A percentile compares a stretch with the other conserved stretches of the same genome.
These are phyloP conservation scores for Helogale parvula DNA, from an alignment of 2,113 vertebrate genomes.

Conservation along the genomic window DNA sequence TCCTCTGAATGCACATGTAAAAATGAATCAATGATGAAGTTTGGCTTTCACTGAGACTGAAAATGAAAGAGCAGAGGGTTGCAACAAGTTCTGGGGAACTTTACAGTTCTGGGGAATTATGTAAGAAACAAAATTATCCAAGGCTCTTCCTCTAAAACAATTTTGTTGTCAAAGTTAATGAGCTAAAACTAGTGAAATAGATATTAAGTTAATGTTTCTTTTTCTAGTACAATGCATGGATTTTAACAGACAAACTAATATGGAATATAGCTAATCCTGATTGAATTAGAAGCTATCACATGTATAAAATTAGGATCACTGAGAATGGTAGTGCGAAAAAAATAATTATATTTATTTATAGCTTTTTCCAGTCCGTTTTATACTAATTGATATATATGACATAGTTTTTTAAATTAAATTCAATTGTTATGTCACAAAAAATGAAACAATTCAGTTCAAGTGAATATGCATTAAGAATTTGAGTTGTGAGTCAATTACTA, in stretches of 20 bases:
- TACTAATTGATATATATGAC: not conserved
- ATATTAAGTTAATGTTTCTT: constrained; percentile 79
- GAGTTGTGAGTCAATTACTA: constrained; percentile 1
- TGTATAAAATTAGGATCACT: constrained; percentile 65
- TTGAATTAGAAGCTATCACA: constrained; percentile 78
- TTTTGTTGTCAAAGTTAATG: constrained; percentile 80
- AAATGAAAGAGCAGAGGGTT: not conserved
- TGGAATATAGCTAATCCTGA: constrained; percentile 70
- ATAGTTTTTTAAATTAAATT: constrained; percentile 36
- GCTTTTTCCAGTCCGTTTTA: not conserved
- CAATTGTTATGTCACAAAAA: not conserved
- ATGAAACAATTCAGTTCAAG: constrained; percentile 22
- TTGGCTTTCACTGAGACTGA: not conserved
- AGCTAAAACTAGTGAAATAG: constrained; percentile 82
- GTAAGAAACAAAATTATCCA: constrained; percentile 65
- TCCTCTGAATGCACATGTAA: not conserved
- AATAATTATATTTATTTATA: constrained; percentile 27
- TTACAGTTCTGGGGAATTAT: not conserved
- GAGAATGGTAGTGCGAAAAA: constrained; percentile 61
- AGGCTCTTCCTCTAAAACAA: constrained; percentile 66
- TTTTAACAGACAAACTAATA: constrained; percentile 77
- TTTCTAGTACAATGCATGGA: constrained; percentile 72
- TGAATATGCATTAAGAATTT: constrained; percentile 1
- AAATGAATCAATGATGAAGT: not conserved
- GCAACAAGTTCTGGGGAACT: not conserved